Evolutionary conservation across 2,797 vertebrate genomes (phyloP).

Genomic region (Ataeniobius toweri): DNA sequence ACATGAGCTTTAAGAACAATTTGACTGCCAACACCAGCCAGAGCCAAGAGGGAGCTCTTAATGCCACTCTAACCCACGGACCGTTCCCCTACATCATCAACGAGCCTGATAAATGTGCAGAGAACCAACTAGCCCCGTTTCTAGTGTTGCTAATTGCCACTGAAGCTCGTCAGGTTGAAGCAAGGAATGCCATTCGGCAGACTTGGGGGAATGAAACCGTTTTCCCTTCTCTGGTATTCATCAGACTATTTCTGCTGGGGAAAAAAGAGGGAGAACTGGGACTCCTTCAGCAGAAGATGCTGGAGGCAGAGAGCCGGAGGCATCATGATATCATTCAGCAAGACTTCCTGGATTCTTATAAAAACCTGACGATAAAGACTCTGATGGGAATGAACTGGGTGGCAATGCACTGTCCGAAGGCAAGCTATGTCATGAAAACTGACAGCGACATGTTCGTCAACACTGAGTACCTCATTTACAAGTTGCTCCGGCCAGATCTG

Average conservation of each 20-base stretch:
- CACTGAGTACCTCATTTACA: conserved; percentile 92
- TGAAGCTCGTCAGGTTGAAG: conserved; percentile 88
- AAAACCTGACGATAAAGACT: conserved; percentile 96
- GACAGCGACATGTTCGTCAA: conserved; percentile 99
- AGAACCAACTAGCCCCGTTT: conserved; percentile 78
- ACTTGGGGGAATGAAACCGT: conserved; percentile 95
- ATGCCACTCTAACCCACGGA: conserved; percentile 66
- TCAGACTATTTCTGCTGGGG: conserved; percentile 91
- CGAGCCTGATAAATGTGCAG: conserved; percentile 88
- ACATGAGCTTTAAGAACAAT: conserved; percentile 76
- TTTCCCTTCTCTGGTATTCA: conserved; percentile 79
- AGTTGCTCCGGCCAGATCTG: conserved; percentile 88
- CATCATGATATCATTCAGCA: conserved; percentile 94
- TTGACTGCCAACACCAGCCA: conserved; percentile 83
- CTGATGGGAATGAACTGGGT: conserved; percentile 99
- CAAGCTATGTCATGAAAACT: conserved; percentile 95
- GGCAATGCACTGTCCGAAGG: conserved; percentile 85
- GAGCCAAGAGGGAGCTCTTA: conserved; percentile 73
- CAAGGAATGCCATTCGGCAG: conserved; percentile 91
- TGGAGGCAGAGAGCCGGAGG: conserved; percentile 88
- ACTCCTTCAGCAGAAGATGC: conserved; percentile 80
- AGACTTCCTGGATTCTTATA: conserved; percentile 92
- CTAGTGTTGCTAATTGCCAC: conserved; percentile 92
- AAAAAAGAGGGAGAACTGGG: conserved; percentile 74
- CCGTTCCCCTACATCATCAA: conserved; percentile 91